Conservation (phyloP, 2,797 vertebrate genomes). For the Ctenosaura bakeri region DNA sequence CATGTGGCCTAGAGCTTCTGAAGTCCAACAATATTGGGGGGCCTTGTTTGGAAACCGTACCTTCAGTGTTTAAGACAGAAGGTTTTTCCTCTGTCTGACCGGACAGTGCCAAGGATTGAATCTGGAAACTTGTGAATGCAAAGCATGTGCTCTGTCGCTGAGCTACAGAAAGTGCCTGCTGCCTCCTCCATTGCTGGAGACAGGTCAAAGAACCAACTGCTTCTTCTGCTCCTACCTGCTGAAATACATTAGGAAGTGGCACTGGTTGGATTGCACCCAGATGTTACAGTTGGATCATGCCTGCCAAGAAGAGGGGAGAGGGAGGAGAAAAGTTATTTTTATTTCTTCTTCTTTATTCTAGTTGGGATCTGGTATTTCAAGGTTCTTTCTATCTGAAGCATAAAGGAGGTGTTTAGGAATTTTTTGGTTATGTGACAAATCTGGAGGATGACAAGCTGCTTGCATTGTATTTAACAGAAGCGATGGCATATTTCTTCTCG, state of each 20-base stretch:
- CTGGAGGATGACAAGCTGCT: slow-evolving; percentile 1
- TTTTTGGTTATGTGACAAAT: slow-evolving; percentile 6
- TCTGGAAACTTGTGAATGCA: background rate
- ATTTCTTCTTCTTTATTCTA: background rate
- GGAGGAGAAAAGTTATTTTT: slow-evolving; percentile 1
- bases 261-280: background rate
- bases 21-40: too few relatives aligned
- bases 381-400: background rate
- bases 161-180: background rate
- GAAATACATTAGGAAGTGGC: background rate
- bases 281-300: background rate
- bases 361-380: background rate
- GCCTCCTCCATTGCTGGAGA: background rate
- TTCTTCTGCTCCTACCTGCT: background rate
- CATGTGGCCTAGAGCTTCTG: too few relatives aligned
- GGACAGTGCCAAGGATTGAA: background rate
- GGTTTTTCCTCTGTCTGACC: background rate
- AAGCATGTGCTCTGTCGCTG: background rate
- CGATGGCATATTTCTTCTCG: background rate
- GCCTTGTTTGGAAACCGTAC: too few relatives aligned
- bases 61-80: too few relatives aligned
- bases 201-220: background rate
- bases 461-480: background rate
- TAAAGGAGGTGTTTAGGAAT: slow-evolving; percentile 6
- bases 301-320: background rate